Conservation (phyloP, 92 coral and sea anemone genomes). For the Porites lobata region DNA sequence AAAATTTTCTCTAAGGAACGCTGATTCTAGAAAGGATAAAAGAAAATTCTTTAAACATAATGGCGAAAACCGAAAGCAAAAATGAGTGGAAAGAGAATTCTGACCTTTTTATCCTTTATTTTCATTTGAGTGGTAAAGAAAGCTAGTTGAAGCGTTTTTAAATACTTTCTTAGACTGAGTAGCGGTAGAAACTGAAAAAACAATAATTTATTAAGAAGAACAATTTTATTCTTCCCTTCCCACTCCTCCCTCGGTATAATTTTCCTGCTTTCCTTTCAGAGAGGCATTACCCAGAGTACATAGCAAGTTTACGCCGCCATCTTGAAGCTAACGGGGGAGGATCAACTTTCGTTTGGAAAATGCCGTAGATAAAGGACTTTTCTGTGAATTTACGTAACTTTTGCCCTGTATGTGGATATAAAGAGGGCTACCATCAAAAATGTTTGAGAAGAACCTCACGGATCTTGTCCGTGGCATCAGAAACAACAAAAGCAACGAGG, state of each 20-base stretch:
- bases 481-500: slow-evolving; percentile 97
- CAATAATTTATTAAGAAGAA: no score
- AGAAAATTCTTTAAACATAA: no score
- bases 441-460: slow-evolving; percentile 97
- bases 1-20: no score
- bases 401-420: slow-evolving; percentile 2
- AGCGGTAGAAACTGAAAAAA: no score
- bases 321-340: slow-evolving; percentile 44
- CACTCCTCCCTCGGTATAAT: slow-evolving; percentile 22
- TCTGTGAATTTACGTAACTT: background rate
- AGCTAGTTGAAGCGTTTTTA: no score
- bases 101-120: no score
- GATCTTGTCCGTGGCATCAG: slow-evolving; percentile 98
- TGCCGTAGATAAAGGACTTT: slow-evolving; percentile 47
- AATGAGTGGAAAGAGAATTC: no score
- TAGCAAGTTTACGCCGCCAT: slow-evolving; percentile 44
- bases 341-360: slow-evolving; percentile 50
- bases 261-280: background rate
- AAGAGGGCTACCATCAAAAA: slow-evolving; percentile 23
- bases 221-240: background rate
- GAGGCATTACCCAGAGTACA: slow-evolving; percentile 32
- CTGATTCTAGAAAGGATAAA: no score
- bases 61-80: no score
- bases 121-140: no score
- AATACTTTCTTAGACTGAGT: no score